phyloP scores from a whole-genome alignment of 2,113 vertebrate genomes.

The Calyptommatus sinebrachiatus region DNA sequence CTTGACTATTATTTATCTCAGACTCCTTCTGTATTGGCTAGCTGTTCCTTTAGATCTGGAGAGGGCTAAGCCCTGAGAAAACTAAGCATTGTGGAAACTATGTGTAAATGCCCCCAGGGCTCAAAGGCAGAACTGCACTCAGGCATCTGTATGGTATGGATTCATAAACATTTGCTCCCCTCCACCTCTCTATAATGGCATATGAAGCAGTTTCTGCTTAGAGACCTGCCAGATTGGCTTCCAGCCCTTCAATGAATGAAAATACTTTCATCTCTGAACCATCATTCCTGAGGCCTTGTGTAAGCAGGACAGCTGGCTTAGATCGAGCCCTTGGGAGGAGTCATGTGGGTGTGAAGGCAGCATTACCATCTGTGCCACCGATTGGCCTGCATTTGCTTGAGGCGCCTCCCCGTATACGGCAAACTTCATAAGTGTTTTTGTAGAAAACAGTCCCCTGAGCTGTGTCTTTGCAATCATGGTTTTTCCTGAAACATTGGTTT shows the following conservation, averaged over 20 bases:
- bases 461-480: not conserved
- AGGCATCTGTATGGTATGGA: slow-evolving; percentile 4
- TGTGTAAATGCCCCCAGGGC: accelerated
- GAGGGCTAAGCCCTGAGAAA: too few species aligned
- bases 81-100: too few species aligned
- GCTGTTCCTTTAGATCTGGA: not conserved
- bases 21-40: not conserved
- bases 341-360: slow-evolving; percentile 54
- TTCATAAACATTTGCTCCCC: slow-evolving; percentile 25
- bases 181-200: slow-evolving; percentile 60
- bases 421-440: slow-evolving; percentile 7
- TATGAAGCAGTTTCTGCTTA: slow-evolving; percentile 72
- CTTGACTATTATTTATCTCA: not conserved
- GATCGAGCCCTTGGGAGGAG: slow-evolving; percentile 56
- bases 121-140: slow-evolving; percentile 8
- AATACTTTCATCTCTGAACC: slow-evolving; percentile 67
- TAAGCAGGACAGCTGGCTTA: slow-evolving; percentile 73
- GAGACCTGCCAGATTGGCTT: slow-evolving; percentile 53
- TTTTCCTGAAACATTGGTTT: not conserved
- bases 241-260: slow-evolving; percentile 68
- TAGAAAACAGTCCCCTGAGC: not conserved
- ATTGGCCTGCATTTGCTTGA: slow-evolving; percentile 28
- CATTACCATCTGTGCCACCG: slow-evolving; percentile 64
- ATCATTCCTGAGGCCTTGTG: slow-evolving; percentile 65
- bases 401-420: slow-evolving; percentile 4